These are phyloP conservation scores for Furcifer pardalis DNA, from an alignment of 2,797 vertebrate species.

Conservation along the genomic window DNA sequence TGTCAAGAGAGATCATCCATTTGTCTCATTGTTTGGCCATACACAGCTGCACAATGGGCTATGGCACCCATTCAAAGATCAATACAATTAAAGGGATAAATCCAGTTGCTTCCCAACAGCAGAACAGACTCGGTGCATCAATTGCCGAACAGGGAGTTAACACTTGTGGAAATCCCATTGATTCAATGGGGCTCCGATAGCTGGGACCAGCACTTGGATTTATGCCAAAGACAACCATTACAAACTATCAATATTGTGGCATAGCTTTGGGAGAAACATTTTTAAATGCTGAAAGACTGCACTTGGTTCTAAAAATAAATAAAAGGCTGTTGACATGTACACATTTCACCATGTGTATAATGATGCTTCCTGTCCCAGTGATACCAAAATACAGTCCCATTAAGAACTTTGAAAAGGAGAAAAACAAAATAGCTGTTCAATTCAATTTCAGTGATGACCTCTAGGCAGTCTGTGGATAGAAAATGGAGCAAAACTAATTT, in stretches of 20 bases:
- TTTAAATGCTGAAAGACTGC: neutral
- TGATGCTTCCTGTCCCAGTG: neutral
- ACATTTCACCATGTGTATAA: neutral
- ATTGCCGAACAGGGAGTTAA: no score
- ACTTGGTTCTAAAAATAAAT: conserved; percentile 5
- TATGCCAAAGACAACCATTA: neutral
- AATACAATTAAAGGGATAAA: no score
- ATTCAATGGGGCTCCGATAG: no score
- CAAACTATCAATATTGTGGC: neutral
- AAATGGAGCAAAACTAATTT: neutral
- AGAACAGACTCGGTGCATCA: no score
- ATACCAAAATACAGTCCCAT: neutral
- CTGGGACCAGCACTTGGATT: neutral
- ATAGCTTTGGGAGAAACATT: neutral
- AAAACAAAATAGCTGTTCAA: neutral
- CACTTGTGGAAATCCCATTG: no score
- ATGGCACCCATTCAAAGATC: neutral
- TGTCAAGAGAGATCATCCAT: neutral
- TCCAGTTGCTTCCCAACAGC: no score
- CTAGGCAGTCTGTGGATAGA: neutral
- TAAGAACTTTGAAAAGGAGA: neutral
- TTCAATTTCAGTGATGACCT: neutral
- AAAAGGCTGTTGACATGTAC: neutral
- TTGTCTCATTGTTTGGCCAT: neutral
- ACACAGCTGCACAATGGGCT: neutral